Conservation (phyloP, 2,888 invertebrate genomes). For the Serrognathus titanus region DNA sequence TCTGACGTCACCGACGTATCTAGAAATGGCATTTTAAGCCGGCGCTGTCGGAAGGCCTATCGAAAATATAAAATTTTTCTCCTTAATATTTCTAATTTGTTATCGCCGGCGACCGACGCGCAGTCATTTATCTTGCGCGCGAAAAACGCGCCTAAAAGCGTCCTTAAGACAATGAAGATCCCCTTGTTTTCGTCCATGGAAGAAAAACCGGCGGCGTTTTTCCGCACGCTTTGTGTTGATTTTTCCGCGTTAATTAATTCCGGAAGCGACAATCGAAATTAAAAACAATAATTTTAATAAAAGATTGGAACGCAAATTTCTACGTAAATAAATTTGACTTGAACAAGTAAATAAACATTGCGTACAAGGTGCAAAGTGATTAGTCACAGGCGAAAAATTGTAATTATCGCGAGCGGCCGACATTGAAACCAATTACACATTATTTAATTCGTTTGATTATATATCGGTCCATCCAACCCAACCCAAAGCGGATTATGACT, state of each 20-base stretch:
- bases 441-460: no score
- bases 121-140: slow-evolving; percentile 12
- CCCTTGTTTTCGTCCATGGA: background rate
- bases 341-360: no score
- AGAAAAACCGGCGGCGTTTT: no score
- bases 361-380: no score
- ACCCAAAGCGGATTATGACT: no score
- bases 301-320: no score
- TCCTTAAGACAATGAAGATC: background rate
- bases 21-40: slow-evolving; percentile 20
- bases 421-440: no score
- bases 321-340: no score
- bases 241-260: slow-evolving; percentile 2
- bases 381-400: background rate
- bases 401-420: background rate
- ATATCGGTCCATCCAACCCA: no score
- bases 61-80: slow-evolving; percentile 23
- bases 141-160: no score
- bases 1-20: slow-evolving; percentile 24
- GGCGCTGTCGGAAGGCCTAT: slow-evolving; percentile 13
- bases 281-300: background rate
- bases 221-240: background rate
- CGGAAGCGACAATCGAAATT: slow-evolving; percentile 1
- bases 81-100: slow-evolving; percentile 20
- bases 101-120: slow-evolving; percentile 18